Conservation (phyloP, 37 sponge, comb jelly and placozoan species). For the Hormiphora californensis region DNA sequence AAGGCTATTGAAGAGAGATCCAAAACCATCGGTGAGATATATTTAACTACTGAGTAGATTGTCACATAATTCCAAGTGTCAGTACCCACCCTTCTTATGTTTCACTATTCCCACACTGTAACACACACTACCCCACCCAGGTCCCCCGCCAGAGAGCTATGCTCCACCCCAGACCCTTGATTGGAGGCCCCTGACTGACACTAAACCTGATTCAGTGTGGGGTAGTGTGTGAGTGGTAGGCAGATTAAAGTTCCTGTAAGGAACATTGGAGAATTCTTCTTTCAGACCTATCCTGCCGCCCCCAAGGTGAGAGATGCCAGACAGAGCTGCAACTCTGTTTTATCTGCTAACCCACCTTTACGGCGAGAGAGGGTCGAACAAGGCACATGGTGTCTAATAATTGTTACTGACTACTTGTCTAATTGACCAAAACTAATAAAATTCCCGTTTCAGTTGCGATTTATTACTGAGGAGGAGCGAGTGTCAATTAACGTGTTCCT, state of each 20-base stretch:
- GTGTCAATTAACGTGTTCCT: neutral
- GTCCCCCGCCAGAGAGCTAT: neutral
- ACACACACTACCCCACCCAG: too few relatives aligned
- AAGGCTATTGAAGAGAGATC: too few relatives aligned
- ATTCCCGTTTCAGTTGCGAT: constrained; percentile 16
- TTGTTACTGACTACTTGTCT: neutral
- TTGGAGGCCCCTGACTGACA: neutral
- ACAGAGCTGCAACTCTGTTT: too few relatives aligned
- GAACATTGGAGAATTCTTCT: constrained; percentile 30
- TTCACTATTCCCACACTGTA: too few relatives aligned
- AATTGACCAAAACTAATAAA: neutral
- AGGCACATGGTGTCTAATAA: too few relatives aligned
- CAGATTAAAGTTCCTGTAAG: constrained; percentile 17
- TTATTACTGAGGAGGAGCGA: constrained; percentile 8
- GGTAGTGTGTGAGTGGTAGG: neutral
- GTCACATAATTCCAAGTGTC: too few relatives aligned
- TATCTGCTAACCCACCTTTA: too few relatives aligned
- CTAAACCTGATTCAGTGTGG: neutral
- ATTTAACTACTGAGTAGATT: too few relatives aligned
- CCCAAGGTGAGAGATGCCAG: too few relatives aligned
- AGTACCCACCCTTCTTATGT: too few relatives aligned
- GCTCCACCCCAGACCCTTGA: constrained; percentile 1
- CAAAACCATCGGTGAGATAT: too few relatives aligned
- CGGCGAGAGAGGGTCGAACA: too few relatives aligned
- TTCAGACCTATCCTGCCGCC: neutral